These are phyloP conservation scores for Nyctalus aviator DNA, from an alignment of 2,797 vertebrate genomes.

Conservation along the genomic window DNA sequence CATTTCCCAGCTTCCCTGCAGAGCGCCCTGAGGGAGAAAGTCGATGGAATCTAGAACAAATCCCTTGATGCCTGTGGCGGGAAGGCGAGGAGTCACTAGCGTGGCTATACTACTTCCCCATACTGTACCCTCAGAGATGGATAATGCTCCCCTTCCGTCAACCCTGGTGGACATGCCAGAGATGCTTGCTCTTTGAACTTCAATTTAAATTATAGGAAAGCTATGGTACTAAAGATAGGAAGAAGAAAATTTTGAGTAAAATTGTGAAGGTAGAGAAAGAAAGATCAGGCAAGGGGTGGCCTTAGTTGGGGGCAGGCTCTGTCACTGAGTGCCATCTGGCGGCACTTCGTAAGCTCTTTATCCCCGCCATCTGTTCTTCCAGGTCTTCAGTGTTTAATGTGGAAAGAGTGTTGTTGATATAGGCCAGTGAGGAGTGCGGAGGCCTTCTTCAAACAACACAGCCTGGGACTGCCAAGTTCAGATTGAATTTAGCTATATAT, in stretches of 20 bases:
- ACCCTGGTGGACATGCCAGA: background rate
- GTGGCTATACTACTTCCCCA: background rate
- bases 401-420: background rate
- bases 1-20: background rate
- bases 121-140: background rate
- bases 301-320: background rate
- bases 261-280: background rate
- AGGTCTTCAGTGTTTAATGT: background rate
- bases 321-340: background rate
- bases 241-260: background rate
- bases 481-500: background rate
- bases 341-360: background rate
- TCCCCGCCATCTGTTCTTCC: slow-evolving; percentile 2
- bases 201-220: background rate
- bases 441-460: background rate
- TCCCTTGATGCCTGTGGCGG: background rate
- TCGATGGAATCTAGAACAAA: background rate
- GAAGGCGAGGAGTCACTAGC: background rate
- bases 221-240: background rate
- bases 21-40: background rate
- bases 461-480: background rate
- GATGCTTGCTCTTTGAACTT: background rate
- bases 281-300: background rate
- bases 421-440: background rate
- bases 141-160: rapidly evolving